Base-by-base conservation (phyloP, 2,888 invertebrate species). In the Callosobruchus maculatus region DNA sequence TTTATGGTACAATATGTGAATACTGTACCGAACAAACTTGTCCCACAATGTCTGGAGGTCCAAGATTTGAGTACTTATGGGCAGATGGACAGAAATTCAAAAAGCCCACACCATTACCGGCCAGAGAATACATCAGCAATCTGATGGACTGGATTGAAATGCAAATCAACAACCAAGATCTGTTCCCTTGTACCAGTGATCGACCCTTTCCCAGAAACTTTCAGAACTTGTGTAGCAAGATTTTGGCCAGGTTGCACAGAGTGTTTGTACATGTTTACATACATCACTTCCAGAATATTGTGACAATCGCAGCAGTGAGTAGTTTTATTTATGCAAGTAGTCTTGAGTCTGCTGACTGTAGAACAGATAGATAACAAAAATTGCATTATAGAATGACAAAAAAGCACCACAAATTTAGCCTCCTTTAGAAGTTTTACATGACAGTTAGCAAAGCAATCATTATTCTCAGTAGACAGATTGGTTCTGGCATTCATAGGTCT, bases 191-290 rank as follows among this genome's bases (percentile, higher is more conserved):
- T 21, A 93, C 93, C 74, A 93, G 93, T 79, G 96, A 94, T 88
- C 90, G 94, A 77, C 95, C 96, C 66, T 97, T 97, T 87, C 97
- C 97, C 3, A 95, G 93, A 85, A 93, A 93, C 72, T 97, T 96
- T 87, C 84, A 90, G 30, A 90, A 90, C 30, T 89, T 93, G 20
- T 95, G 95, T 84, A 93, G 95, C 81, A 97, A 97, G 88, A 96
- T 97, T 78, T 87, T 97, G 80, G 96, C 96, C 0, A 89, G 97
- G 71, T 88, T 97, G 69, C 97, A 96, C 87, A 89, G 97, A 79
- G 96, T 97, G 2, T 97, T 97, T 86, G 97, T 97, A 0, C 97
- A 97, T 86, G 96, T 97, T 69, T 97, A 97, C 85, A 97, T 97
- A 78, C 97, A 97, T 87, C 97, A 97, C 86, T 97, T 97, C 86